Evolutionary conservation across 2,888 invertebrate species (phyloP).

Genomic region (Melangyna quadrimaculata): DNA sequence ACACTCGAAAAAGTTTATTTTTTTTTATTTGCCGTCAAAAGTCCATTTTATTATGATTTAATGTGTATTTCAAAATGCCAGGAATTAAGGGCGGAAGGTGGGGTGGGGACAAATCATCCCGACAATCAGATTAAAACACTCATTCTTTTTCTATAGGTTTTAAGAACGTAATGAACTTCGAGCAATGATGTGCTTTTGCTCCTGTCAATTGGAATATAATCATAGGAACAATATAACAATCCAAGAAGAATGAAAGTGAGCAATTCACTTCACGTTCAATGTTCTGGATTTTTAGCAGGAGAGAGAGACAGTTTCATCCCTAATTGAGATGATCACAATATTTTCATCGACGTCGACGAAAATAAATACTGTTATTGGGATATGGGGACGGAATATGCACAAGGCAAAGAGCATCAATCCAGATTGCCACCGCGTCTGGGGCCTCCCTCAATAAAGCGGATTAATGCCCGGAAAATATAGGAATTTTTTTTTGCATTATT

Average conservation of each 20-base stretch:
- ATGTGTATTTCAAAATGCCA: conserved; percentile 13
- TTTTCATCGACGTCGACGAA: conserved; percentile 39
- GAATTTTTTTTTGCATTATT: conserved; percentile 75
- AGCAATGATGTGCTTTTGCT: conserved; percentile 33
- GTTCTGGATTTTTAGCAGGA: not conserved
- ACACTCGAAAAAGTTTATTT: conserved; percentile 60
- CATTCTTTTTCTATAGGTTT: conserved; percentile 9
- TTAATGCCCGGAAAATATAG: conserved; percentile 74
- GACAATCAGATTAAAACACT: conserved; percentile 66
- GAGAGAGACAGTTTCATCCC: conserved; percentile 40
- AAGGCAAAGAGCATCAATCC: conserved; percentile 74
- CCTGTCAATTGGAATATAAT: conserved; percentile 63
- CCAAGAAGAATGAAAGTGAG: conserved; percentile 49
- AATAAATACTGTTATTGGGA: not conserved
- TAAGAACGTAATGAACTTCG: conserved; percentile 62
- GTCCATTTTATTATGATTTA: conserved; percentile 60
- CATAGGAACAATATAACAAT: conserved; percentile 60
- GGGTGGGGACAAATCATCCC: conserved; percentile 64
- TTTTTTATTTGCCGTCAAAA: conserved; percentile 32
- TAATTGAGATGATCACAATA: conserved; percentile 71
- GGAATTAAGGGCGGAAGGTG: not conserved
- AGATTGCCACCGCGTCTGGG: conserved; percentile 76
- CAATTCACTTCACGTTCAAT: conserved; percentile 29
- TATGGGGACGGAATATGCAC: conserved; percentile 22
- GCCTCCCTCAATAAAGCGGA: conserved; percentile 72